Base-by-base conservation (phyloP, 1,140 invertebrate species). In the Drosophila nasuta region DNA sequence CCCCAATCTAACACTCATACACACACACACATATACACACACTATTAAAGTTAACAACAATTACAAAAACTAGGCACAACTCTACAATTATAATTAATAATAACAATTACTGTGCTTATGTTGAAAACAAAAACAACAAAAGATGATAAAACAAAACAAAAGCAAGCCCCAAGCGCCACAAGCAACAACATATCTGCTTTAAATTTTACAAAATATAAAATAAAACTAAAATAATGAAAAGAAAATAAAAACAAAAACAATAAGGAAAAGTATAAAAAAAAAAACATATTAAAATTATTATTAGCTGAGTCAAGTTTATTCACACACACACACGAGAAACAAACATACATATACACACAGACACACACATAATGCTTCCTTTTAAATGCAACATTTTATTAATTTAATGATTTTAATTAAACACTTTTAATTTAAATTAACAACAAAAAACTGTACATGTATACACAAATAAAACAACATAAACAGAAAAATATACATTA, bases 121-220 rank as follows among this genome's bases (percentile, higher is more conserved):
- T 88, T 87, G 66, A 77, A 73, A 88, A 88, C 83, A 88, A 56
- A 25, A 56, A 56, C 72, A 83, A 79, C 56, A 79, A 79, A 48
- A 64, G 49, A 58, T 51, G 64, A 86, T 35, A 57, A 66, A 80
- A 69, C 17, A 64, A 38, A 64, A 59, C 49, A 28, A 66, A 69
- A 75, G 58, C 51, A 68, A 73, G 79, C 73, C 76, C 76, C 74
- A 88, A 88, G 85, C 85, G 85, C 85, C 85, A 88, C 85, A 88
- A 88, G 83, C 85, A 90, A 88, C 77, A 85, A 89, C 85, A 89
- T 89, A 89, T 89, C 85, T 89, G 85, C 85, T 89, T 90, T 89
- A 85, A 85, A 85, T 79, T 81, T 81, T 76, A 79, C 70, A 89
- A 78, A 67, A 73, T 20, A 65, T 48, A 38, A 63, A n/a, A 60